Base-by-base conservation (phyloP, 2,888 invertebrate genomes). In the Leptopilina syphax region DNA sequence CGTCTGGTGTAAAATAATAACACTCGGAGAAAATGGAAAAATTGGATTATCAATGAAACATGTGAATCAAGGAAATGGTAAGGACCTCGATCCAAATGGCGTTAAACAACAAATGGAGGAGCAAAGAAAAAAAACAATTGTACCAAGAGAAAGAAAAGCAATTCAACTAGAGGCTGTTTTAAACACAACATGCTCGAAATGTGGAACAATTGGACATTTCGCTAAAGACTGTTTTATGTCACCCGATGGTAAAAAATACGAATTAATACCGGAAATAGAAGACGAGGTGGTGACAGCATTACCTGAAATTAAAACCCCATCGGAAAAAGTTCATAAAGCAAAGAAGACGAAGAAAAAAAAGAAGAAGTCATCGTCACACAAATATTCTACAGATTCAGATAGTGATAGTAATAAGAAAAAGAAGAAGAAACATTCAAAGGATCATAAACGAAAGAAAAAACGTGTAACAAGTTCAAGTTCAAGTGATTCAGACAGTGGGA, bases 1-100 rank as follows among this genome's bases (percentile, higher is more conserved):
- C 57, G 88, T 92, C 10, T 92, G 92, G 92, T 92, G 92, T 82
- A 92, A 92, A 87, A 87, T 92, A 57, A 92, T 92, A 81, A 87
- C 89, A 0, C 82, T 91, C 1, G 84, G 79, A 6, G 87, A 90
- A 70, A 91, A 92, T 82, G 92, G 92, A 47, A 92, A 92, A 85
- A 89, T 92, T 78, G 91, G 89, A 9, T 78, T 92, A n/a, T 92
- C 92, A 0, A 92, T 92, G 92, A 92, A 92, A 84, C 85, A 90
- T 41, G 92, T 92, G 1, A 90, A 92, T 86, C 92, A 92, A 86
- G 92, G 92, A 18, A 91, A 87, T 81, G 92, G 92, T 13, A 89
- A 85, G 18, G 92, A 92, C 81, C 85, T 92, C 65, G 92, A 92
- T 86, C 92, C 92, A 0, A 92, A 91, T 80, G 91, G 92, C 6